Conservation (phyloP, 2,888 invertebrate species). For the Latheticus oryzae region DNA sequence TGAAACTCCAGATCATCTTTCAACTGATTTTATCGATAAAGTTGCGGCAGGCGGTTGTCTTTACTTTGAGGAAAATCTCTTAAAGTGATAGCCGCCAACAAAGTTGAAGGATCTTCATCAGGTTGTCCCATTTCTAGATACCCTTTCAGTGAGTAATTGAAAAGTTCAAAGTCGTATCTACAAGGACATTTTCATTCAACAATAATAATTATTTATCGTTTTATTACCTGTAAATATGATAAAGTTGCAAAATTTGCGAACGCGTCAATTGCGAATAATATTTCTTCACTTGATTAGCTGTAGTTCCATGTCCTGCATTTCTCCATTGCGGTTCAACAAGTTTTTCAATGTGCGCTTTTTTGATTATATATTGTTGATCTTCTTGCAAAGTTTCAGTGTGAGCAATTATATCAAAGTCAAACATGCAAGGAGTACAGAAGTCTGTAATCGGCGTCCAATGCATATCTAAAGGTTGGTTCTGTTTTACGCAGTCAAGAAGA, state of each 20-base stretch:
- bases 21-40: constrained; percentile 45
- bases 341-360: constrained; percentile 79
- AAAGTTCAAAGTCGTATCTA: constrained; percentile 88
- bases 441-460: constrained; percentile 88
- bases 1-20: no score
- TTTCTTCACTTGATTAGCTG: constrained; percentile 77
- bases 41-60: constrained; percentile 48
- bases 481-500: constrained; percentile 77
- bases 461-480: constrained; percentile 79
- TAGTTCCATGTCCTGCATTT: constrained; percentile 82
- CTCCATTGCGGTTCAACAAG: constrained; percentile 86
- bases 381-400: constrained; percentile 88
- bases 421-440: constrained; percentile 88
- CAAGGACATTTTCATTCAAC: no score
- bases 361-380: constrained; percentile 85
- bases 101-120: constrained; percentile 61
- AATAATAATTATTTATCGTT: no score
- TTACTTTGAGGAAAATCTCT: constrained; percentile 52
- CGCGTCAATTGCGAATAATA: constrained; percentile 82
- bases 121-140: constrained; percentile 73
- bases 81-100: constrained; percentile 60
- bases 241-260: constrained; percentile 80
- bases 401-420: constrained; percentile 82
- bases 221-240: constrained; percentile 80
- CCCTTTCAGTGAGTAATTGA: constrained; percentile 82